Conservation (phyloP, 2,888 invertebrate species). For the Hydropsyche betteni region DNA sequence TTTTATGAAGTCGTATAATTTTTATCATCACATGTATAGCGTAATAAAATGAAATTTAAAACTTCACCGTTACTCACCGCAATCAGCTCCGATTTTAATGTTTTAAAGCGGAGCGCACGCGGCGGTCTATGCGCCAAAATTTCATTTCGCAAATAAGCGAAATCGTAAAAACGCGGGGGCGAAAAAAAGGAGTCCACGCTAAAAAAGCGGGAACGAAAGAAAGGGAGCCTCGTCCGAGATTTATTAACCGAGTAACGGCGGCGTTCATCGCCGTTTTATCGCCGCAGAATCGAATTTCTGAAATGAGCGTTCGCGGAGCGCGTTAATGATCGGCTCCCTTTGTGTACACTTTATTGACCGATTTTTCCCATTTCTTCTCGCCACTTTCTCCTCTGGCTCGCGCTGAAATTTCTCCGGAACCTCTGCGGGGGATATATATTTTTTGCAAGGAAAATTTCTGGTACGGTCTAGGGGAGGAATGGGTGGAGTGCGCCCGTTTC, state of each 20-base stretch:
- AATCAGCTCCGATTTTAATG: too few relatives aligned
- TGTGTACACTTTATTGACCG: conserved; percentile 37
- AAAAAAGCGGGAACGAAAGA: not conserved
- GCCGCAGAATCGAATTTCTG: conserved; percentile 33
- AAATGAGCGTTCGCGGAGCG: conserved; percentile 26
- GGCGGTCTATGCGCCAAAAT: not conserved
- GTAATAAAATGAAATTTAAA: too few relatives aligned
- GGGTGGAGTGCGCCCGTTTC: not conserved
- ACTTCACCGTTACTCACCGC: too few relatives aligned
- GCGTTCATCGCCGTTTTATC: conserved; percentile 29
- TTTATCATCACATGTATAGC: too few relatives aligned
- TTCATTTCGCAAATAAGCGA: conserved; percentile 14
- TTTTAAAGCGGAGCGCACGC: too few relatives aligned
- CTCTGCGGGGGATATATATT: not conserved
- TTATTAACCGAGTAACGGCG: conserved; percentile 28
- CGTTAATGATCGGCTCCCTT: conserved; percentile 38
- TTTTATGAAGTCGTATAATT: too few relatives aligned
- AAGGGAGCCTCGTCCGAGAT: conserved; percentile 24
- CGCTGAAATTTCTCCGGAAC: not conserved
- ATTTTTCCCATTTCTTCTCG: not conserved
- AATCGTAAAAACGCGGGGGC: not conserved
- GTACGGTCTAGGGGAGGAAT: too few relatives aligned
- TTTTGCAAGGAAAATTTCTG: not conserved
- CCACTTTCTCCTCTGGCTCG: not conserved
- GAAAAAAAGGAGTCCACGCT: not conserved